Base-by-base conservation (phyloP, 2,888 invertebrate species). In the Melinaea menophilus region DNA sequence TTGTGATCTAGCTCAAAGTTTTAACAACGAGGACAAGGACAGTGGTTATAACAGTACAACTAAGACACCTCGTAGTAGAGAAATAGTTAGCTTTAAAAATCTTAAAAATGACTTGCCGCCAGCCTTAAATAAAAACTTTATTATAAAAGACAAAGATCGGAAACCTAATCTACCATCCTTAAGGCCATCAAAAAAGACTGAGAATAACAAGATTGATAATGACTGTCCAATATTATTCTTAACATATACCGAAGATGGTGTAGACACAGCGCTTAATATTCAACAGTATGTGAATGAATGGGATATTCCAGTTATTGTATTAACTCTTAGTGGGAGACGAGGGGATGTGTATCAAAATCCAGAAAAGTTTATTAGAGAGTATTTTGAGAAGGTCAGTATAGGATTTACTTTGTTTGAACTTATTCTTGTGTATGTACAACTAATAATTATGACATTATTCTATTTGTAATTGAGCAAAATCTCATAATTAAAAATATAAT, bases 181-280 rank as follows among this genome's bases (percentile, higher is more conserved):
- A 3, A 69, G 69, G 57, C 78, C 72, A 68, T 74, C 79, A 41
- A 63, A 73, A 33, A 73, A 73, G 56, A 71, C 67, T 62, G 72
- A 75, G 65, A 74, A 75, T 65, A 76, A 77, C 46, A 73, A 77
- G 46, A 62, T 75, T 47, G 74, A 74, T 64, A 83, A 81, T 74
- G 82, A 85, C 61, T 73, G 71, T 46, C 85, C 85, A 22, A 82
- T 86, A 63, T 79, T 92, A 55, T 88, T 92, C 75, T 75, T 93
- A 66, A 92, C 92, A 62, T 92, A 88, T 74, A 84, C 92, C 31
- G 87, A 91, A 71, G 92, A 93, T 80, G 92, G 92, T 13, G 76
- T 82, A 55, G 76, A 81, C 58, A 88, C 88, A 55, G 92, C 91
- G 34, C 76, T 84, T 55, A 86, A 88, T 67, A 87, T 92, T 63